Base-by-base conservation (phyloP, 2,113 vertebrate species). In the Delphinus delphis region DNA sequence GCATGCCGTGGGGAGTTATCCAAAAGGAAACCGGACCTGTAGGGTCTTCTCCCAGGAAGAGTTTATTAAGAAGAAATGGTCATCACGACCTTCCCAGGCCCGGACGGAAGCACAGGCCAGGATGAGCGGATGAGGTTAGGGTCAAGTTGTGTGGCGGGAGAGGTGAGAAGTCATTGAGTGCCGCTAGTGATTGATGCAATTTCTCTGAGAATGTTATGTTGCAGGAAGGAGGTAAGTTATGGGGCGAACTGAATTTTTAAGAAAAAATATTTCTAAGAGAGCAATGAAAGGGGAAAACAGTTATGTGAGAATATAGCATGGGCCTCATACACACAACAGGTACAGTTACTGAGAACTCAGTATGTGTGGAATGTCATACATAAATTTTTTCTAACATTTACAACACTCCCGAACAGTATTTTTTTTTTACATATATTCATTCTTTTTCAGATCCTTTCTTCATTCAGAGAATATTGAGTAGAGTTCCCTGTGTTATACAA, bases 41-140 rank as follows among this genome's bases (percentile, higher is more conserved):
- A 13, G 12, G 23, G 3, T 3, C 47, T 36, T 44, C 71, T 1
- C 20, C 31, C 63, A 65, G 31, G 41, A 23, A 67, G 65, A 21
- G 21, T 8, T 44, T 5, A n/a, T 20, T 23, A 6, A 4, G 38
- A 62, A 8, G 31, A 62, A 20, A 25, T 8, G 62, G 17, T 5
- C 23, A 0, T 15, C 2, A 3, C 9, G 6, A 23, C 1, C 58
- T 6, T 41, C 26, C n/a, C 63, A 36, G 33, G 6, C 5, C 7
- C 0, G 2, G 33, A 65, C 6, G 18, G 41, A 53, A 38, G 25
- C 4, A 0, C 41, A 1, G 0, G 23, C 6, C 1, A 1, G 2
- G 11, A 5, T 8, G 17, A 80, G 26, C 15, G 21, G 38, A 26
- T 23, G 41, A 23, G 5, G 25, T 38, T 6, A 14, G 17, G 4